These are phyloP conservation scores for Liparis tanakae DNA, from an alignment of 2,797 vertebrate species.

Conservation along the genomic window DNA sequence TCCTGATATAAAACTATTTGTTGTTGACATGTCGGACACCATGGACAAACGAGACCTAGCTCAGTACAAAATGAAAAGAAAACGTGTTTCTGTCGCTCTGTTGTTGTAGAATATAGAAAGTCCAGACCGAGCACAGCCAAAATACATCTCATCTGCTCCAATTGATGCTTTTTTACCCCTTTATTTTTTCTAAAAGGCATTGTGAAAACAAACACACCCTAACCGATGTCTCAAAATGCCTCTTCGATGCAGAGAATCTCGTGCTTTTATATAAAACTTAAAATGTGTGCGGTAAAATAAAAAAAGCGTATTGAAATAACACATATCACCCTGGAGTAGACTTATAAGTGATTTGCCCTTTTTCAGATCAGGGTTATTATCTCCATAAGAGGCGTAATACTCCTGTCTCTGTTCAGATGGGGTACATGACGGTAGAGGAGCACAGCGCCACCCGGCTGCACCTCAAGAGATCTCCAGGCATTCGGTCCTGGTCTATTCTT, in stretches of 20 bases:
- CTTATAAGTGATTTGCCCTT: not conserved
- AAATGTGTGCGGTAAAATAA: not conserved
- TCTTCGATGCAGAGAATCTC: too few relatives aligned
- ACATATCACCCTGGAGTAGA: not conserved
- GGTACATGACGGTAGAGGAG: slow-evolving; percentile 92
- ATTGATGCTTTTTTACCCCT: too few relatives aligned
- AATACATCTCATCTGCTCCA: too few relatives aligned
- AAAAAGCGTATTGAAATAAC: not conserved
- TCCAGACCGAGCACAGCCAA: too few relatives aligned
- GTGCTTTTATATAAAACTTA: not conserved
- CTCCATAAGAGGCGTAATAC: not conserved
- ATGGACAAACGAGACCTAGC: too few relatives aligned
- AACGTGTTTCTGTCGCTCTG: too few relatives aligned
- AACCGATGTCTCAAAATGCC: too few relatives aligned
- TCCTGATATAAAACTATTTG: not conserved
- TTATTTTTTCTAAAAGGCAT: too few relatives aligned
- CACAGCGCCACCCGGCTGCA: slow-evolving; percentile 85
- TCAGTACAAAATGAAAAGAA: too few relatives aligned
- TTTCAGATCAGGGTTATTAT: not conserved
- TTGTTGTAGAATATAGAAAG: too few relatives aligned
- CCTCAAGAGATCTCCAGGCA: slow-evolving; percentile 91
- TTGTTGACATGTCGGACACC: too few relatives aligned
- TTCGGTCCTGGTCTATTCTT: slow-evolving; percentile 95
- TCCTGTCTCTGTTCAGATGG: slow-evolving; percentile 75
- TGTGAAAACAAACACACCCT: too few relatives aligned